Evolutionary conservation across 2,113 vertebrate species (phyloP).

Genomic region (Bucco capensis): DNA sequence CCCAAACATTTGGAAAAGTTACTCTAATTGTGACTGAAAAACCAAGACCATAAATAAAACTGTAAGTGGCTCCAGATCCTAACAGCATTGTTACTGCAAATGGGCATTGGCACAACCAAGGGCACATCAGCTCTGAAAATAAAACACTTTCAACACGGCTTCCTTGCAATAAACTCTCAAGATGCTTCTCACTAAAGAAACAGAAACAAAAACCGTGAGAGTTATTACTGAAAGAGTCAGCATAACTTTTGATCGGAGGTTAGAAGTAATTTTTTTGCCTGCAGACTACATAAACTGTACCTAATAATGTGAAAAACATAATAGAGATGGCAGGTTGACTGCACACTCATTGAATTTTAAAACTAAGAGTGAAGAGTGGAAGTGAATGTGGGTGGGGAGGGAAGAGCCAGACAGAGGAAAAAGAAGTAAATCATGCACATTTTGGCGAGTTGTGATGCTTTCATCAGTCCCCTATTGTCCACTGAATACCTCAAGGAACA

Average conservation of each 20-base stretch:
- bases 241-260: not conserved
- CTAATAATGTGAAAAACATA: not conserved
- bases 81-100: not conserved
- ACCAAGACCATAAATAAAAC: constrained; percentile 57
- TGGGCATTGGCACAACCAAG: not conserved
- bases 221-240: not conserved
- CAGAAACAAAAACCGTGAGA: not conserved
- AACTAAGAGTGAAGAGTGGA: not conserved
- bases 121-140: constrained; percentile 7
- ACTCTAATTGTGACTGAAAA: constrained; percentile 60
- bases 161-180: not conserved
- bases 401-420: not conserved
- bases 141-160: not conserved
- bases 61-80: constrained; percentile 48
- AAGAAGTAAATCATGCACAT: not conserved
- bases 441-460: not conserved
- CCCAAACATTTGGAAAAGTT: constrained; percentile 57
- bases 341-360: not conserved
- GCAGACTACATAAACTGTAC: not conserved
- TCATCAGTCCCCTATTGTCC: rapidly evolving
- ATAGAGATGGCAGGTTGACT: not conserved
- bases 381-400: not conserved
- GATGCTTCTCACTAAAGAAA: not conserved
- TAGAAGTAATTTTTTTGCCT: not conserved
- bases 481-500: not conserved